Evolutionary conservation across 1,140 invertebrate genomes (phyloP).

Genomic region (Periplaneta americana): DNA sequence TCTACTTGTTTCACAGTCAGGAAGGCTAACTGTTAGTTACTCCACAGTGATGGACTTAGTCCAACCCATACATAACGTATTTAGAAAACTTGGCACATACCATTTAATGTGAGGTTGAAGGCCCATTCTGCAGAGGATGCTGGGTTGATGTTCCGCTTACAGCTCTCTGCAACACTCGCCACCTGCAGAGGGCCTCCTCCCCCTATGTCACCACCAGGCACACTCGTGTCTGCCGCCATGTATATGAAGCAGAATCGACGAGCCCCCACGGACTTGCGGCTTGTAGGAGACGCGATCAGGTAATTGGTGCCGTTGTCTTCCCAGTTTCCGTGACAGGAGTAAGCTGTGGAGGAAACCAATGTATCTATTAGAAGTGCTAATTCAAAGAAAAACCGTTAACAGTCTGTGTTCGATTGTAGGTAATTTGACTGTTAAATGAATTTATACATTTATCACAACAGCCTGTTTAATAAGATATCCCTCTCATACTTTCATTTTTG

Average conservation of each 20-base stretch:
- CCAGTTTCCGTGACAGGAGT: slow-evolving; percentile 81
- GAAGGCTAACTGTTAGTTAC: too few species aligned
- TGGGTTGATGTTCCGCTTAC: slow-evolving; percentile 1
- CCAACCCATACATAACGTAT: too few species aligned
- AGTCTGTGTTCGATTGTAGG: too few species aligned
- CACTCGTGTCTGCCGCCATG: slow-evolving; percentile 26
- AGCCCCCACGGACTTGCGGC: slow-evolving; percentile 42
- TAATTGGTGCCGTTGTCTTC: slow-evolving; percentile 61
- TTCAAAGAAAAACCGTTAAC: too few species aligned
- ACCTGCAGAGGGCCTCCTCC: background rate
- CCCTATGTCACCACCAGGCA: background rate
- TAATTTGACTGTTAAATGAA: too few species aligned
- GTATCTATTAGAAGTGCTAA: too few species aligned
- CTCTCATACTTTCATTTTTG: too few species aligned
- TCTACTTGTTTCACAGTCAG: too few species aligned
- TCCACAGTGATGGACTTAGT: too few species aligned
- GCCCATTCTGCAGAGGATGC: slow-evolving; percentile 2
- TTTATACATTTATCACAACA: background rate
- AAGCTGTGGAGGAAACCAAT: slow-evolving; percentile 51
- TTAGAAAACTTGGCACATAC: too few species aligned
- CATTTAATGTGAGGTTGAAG: slow-evolving; percentile 12
- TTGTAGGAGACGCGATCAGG: slow-evolving; percentile 67
- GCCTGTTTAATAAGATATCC: too few species aligned
- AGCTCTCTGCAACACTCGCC: slow-evolving; percentile 3
- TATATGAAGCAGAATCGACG: slow-evolving; percentile 51